Base-by-base conservation (phyloP, 1,140 invertebrate genomes). In the Leptinotarsa undecemlineata region DNA sequence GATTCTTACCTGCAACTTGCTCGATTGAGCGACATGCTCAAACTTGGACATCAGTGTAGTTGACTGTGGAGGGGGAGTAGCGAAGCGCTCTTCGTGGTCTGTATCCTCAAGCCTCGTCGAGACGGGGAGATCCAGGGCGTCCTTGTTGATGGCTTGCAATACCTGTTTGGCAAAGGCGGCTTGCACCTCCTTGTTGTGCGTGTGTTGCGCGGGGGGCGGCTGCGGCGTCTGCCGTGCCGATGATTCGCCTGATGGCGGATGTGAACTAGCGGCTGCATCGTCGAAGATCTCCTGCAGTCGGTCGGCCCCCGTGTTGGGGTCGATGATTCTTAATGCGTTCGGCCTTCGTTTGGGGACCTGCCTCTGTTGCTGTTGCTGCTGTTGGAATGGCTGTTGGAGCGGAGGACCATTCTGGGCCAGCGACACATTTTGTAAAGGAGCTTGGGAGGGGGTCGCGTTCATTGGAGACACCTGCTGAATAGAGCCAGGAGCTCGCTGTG, bases 201-300 rank as follows among this genome's bases (percentile, higher is more conserved):
- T 80, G 14, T 69, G 64, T 0, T 72, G 67, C 15, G 76, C 19
- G 19, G 68, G 14, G 73, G 84, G 83, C 5, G 84, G 84, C 74
- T 85, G 83, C 4, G 84, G 84, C 19, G 84, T 84, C 74, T 85
- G 82, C 57, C 84, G 76, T 11, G 84, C 84, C 3, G 83, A 84
- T 11, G 84, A 84, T 61, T 85, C 83, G 1, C 81, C 83, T 6
- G 84, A 84, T 13, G 81, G 71, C 0, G 83, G 81, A 80, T 83
- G 82, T 4, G 82, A 82, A 21, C 81, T 82, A 48, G 80, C 78
- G 4, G 33, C 33, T 42, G 33, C 33, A 20, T 80, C 73, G n/a
- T 82, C 79, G 71, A 72, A 83, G 15, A 82, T 81, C 69, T 84
- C 83, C 67, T 79, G 73, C 63, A 82, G 74, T 75, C 76, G 78